Conservation (phyloP, 2,113 vertebrate species). For the Phaetusa simplex region DNA sequence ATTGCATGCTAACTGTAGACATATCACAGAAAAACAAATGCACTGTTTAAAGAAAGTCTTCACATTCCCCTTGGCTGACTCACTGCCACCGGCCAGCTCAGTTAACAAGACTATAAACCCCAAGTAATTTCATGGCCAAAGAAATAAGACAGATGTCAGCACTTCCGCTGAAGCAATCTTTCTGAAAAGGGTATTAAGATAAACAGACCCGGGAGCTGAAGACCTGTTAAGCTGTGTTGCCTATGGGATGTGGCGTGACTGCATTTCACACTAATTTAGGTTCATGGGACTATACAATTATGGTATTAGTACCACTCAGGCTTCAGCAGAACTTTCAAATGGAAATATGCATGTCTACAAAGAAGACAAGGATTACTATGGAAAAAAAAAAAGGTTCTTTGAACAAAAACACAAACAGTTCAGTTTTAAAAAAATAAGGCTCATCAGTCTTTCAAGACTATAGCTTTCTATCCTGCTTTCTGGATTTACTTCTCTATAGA, state of each 20-base stretch:
- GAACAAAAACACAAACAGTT: background rate
- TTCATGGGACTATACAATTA: background rate
- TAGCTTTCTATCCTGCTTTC: background rate
- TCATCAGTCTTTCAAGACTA: background rate
- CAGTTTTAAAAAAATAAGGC: background rate
- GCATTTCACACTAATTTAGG: background rate
- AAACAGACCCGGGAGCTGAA: background rate
- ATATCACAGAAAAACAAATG: background rate
- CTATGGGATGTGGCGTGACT: background rate
- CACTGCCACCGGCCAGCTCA: background rate
- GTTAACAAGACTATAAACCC: background rate
- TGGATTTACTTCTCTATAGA: background rate
- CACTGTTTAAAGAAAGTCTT: background rate
- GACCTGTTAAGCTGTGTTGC: background rate
- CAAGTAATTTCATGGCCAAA: background rate
- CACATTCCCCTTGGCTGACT: background rate
- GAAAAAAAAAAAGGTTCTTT: background rate
- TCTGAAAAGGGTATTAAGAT: background rate
- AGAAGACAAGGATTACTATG: background rate
- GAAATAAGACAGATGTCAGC: background rate
- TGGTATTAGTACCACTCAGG: background rate
- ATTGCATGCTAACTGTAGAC: background rate
- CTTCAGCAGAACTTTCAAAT: background rate
- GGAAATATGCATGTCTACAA: fast-evolving
- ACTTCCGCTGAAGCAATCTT: background rate